These are phyloP conservation scores for Nyctibius grandis DNA, from an alignment of 2,797 vertebrate genomes.

Conservation along the genomic window DNA sequence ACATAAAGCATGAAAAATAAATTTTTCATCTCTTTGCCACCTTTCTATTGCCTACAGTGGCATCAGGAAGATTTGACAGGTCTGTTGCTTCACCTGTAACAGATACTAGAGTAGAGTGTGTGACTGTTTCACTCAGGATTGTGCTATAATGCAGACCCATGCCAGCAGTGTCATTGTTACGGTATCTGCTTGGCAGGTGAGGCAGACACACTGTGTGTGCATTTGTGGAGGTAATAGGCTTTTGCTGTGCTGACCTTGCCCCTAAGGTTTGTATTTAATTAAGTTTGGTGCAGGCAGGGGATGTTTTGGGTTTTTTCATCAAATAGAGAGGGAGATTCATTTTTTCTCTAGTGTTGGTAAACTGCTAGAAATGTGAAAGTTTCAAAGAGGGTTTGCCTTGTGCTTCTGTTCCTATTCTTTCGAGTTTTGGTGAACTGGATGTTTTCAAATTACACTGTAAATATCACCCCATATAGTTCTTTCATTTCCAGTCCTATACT, in stretches of 20 bases:
- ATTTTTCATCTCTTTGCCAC: background rate
- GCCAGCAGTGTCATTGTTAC: background rate
- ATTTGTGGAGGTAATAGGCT: background rate
- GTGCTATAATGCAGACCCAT: background rate
- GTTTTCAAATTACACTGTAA: background rate
- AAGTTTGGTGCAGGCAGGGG: background rate
- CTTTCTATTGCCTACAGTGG: background rate
- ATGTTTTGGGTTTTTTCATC: background rate
- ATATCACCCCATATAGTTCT: background rate
- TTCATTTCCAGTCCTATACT: background rate
- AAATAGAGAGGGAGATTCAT: background rate
- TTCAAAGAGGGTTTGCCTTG: background rate
- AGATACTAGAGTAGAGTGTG: rapidly evolving
- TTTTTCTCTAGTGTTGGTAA: background rate
- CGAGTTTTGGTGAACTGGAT: background rate
- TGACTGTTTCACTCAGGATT: background rate
- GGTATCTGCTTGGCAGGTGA: background rate
- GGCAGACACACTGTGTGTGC: background rate
- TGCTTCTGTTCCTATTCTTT: background rate
- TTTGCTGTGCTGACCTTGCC: background rate
- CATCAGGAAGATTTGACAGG: background rate
- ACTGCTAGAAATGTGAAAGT: background rate
- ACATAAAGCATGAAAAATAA: background rate
- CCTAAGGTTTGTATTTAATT: background rate
- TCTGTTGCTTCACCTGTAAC: background rate